A percentile compares a stretch with the other conserved stretches of the same genome.
These are phyloP conservation scores for Chaetodon auriga DNA, from an alignment of 2,113 vertebrate genomes.

Conservation along the genomic window DNA sequence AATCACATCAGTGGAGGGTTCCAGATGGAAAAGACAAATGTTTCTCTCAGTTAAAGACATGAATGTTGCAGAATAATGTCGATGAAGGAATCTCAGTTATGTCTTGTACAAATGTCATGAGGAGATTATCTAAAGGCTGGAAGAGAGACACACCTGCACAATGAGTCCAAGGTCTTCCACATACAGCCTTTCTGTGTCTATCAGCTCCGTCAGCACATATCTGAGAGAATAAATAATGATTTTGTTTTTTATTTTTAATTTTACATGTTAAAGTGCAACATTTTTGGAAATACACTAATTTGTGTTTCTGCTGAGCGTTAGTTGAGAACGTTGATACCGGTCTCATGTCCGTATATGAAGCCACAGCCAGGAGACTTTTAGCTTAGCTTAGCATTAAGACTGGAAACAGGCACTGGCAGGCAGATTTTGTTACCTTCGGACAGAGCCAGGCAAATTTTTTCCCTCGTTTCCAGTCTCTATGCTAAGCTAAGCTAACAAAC, in stretches of 20 bases:
- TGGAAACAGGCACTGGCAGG: no score
- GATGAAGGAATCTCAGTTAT: background rate
- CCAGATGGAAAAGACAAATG: background rate
- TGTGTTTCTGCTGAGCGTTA: background rate
- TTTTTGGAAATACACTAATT: background rate
- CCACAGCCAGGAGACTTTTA: background rate
- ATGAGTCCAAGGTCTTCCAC: conserved; percentile 92
- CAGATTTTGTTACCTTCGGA: no score
- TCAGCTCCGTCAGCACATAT: conserved; percentile 91
- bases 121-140: background rate
- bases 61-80: conserved; percentile 2
- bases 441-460: no score
- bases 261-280: background rate
- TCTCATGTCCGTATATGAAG: no score
- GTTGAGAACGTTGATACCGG: no score
- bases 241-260: background rate
- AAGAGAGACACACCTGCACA: conserved; percentile 85
- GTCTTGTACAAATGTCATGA: background rate
- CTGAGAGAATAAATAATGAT: conserved; percentile 70
- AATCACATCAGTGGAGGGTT: background rate
- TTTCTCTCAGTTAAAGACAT: background rate
- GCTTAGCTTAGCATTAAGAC: background rate
- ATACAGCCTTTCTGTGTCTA: conserved; percentile 91
- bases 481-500: no score
- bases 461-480: no score